Evolutionary conservation across 2,888 invertebrate species (phyloP), one percentile per base, ranked within the genome.

Genomic region (Andricus quercusramuli): DNA sequence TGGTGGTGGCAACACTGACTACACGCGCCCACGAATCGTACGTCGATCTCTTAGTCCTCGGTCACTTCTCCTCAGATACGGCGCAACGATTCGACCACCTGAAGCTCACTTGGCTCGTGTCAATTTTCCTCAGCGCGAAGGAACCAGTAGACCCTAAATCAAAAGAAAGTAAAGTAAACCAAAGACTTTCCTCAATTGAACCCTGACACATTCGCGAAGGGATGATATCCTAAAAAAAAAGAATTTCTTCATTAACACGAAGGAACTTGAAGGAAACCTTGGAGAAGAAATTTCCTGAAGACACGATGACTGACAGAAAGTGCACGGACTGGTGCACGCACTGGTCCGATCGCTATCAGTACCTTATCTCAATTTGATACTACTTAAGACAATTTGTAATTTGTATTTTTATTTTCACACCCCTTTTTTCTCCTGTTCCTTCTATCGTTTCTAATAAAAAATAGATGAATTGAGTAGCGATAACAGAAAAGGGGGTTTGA

Each of bases 1-100:
- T 85, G 85, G 84, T 85, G 84, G 84, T 84, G 80, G 84, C 81
- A 80, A 83, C 82, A 79, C 77, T 79, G 85, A 82, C 82, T 82
- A 79, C 82, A 81, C 83, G 83, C 81, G 82, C 70, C 44, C 78
- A 59, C 79, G 79, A 81, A 78, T 80, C 78, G 82, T 80, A 80
- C 68, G 65, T 77, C 64, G 47, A 56, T 47, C 76, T 51, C 66
- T 78, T 65, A 78, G 56, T 67, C 47, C 78, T 74, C 76, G 74
- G 51, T 59, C 68, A 59, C 22, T 62, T 77, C 64, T 80, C 29
- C 78, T 77, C 64, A 68, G 66, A n/a, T 80, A 79, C 77, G 20
- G 25, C 29, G 76, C 77, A 80, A 67, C 77, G 79, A 68, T n/a
- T 47, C 74, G 56, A 77, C 41, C 47, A 70, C 25, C 77, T 68